These are phyloP conservation scores for Pangasius larnaudii DNA, from an alignment of 2,797 vertebrate genomes.

Conservation along the genomic window DNA sequence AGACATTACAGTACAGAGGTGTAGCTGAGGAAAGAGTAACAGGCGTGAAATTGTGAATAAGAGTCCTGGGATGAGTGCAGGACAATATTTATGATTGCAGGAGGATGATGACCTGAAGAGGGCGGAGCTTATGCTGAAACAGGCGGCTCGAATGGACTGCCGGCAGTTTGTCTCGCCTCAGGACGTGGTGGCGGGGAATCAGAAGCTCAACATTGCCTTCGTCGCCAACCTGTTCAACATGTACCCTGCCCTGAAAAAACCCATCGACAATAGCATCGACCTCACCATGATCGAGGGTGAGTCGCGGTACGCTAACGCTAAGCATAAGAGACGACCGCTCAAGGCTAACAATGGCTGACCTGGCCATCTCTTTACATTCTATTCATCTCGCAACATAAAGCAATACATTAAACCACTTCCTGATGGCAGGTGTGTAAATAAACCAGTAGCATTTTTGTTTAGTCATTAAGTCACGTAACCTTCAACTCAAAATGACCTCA, in stretches of 20 bases:
- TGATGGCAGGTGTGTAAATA: neutral
- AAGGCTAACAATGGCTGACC: neutral
- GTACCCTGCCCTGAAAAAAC: conserved; percentile 80
- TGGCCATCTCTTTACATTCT: neutral
- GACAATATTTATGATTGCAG: conserved; percentile 67
- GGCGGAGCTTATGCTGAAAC: conserved; percentile 89
- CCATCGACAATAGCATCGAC: conserved; percentile 75
- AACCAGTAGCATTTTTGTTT: neutral
- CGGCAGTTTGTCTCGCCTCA: conserved; percentile 92
- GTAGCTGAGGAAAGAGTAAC: neutral
- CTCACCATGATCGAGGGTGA: conserved; percentile 84
- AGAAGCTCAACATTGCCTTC: conserved; percentile 95
- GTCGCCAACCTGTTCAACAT: conserved; percentile 96
- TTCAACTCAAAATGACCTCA: neutral
- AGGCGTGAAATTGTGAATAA: neutral
- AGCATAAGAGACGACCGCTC: neutral
- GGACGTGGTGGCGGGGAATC: conserved; percentile 92
- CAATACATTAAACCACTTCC: neutral
- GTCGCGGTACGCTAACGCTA: conserved; percentile 36
- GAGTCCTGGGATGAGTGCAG: neutral
- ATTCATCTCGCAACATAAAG: neutral
- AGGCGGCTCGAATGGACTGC: conserved; percentile 92
- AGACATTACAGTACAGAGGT: neutral
- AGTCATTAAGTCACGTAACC: neutral
- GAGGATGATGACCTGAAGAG: conserved; percentile 83